A percentile compares a stretch with the other conserved stretches of the same genome.
Evolutionary conservation across 2,888 invertebrate species (phyloP).

Genomic region (Chymomyza amoena): DNA sequence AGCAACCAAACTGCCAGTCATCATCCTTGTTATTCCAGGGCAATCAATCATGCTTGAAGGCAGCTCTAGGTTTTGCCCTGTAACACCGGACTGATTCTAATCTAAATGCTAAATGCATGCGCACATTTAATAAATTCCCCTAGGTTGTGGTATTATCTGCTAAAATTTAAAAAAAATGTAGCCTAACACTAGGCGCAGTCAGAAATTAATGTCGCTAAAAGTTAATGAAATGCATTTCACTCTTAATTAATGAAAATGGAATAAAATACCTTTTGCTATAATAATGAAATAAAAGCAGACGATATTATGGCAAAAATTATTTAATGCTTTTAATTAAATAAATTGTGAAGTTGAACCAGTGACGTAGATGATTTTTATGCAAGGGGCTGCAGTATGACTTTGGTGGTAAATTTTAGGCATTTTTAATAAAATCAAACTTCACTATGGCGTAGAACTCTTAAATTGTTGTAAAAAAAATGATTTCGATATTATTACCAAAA

Average conservation of each 20-base stretch:
- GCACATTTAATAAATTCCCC: conserved; percentile 38
- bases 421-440: no score
- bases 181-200: not conserved
- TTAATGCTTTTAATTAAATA: conserved; percentile 62
- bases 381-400: no score
- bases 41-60: conserved; percentile 54
- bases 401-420: no score
- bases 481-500: no score
- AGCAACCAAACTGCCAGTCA: not conserved
- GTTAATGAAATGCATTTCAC: conserved; percentile 22
- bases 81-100: conserved; percentile 39
- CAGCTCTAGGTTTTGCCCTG: not conserved
- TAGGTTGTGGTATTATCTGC: conserved; percentile 11
- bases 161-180: not conserved
- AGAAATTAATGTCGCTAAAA: conserved; percentile 21
- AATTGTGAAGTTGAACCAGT: not conserved
- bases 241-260: conserved; percentile 17
- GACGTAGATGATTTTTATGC: no score
- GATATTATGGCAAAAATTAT: conserved; percentile 39
- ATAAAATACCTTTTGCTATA: conserved; percentile 8
- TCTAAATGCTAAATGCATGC: conserved; percentile 54
- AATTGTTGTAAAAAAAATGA: no score
- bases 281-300: conserved; percentile 28
- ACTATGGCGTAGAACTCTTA: no score
- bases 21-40: not conserved